phyloP scores from a whole-genome alignment of 1,140 invertebrate genomes.

The Drosophila tropicalis region DNA sequence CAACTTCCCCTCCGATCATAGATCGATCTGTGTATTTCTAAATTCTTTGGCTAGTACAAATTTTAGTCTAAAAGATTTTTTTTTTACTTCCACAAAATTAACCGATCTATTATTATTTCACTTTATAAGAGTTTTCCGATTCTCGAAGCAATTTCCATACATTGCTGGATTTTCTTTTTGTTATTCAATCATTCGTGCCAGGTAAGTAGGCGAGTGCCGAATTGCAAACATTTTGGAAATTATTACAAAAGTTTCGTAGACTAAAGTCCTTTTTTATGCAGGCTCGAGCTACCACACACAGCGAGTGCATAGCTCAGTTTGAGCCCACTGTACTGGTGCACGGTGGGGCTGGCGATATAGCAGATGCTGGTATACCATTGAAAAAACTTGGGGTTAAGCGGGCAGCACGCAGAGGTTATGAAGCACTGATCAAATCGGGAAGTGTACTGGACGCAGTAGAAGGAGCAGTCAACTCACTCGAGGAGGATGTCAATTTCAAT shows the following conservation, averaged over 20 bases:
- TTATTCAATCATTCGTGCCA: background rate
- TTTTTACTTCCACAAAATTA: no score
- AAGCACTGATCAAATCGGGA: conserved; percentile 22
- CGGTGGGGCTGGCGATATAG: conserved; percentile 88
- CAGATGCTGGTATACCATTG: conserved; percentile 84
- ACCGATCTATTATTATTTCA: background rate
- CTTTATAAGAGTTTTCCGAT: background rate
- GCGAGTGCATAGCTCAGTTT: background rate
- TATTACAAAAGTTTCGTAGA: background rate
- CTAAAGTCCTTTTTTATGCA: background rate
- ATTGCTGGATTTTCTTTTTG: background rate
- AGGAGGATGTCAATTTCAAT: conserved; percentile 91
- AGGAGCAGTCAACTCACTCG: conserved; percentile 88
- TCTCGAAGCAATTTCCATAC: background rate
- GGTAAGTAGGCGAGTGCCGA: background rate
- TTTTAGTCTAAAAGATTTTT: no score
- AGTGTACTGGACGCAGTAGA: conserved; percentile 88
- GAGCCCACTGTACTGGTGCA: conserved; percentile 87
- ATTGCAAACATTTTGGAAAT: background rate
- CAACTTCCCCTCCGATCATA: no score
- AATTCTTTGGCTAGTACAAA: no score
- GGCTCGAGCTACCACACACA: background rate
- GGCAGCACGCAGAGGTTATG: conserved; percentile 83
- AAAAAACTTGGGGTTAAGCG: conserved; percentile 87
- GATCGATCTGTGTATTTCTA: no score